These are phyloP conservation scores for Eonycteris spelaea DNA, from an alignment of 2,113 vertebrate genomes.

Conservation along the genomic window DNA sequence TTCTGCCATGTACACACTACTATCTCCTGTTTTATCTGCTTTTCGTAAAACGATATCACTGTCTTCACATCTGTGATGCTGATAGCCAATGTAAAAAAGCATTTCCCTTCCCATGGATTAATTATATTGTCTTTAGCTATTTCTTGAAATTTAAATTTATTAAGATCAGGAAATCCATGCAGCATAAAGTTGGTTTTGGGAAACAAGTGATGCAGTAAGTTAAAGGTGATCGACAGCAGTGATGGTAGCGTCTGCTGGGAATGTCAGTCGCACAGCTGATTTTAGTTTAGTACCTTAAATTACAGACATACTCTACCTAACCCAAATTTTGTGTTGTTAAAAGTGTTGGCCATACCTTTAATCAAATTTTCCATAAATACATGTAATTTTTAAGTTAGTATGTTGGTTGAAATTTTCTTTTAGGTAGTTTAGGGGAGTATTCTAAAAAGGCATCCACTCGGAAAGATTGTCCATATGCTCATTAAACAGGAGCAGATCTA, in stretches of 20 bases:
- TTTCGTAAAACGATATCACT: constrained; percentile 15
- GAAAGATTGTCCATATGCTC: background rate
- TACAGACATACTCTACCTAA: background rate
- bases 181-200: background rate
- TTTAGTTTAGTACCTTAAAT: constrained; percentile 26
- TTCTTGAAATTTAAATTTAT: background rate
- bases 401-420: background rate
- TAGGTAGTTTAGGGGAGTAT: background rate
- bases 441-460: constrained; percentile 28
- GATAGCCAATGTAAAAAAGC: background rate
- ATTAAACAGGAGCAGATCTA: background rate
- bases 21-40: constrained; percentile 49
- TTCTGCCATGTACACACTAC: background rate
- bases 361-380: background rate
- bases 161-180: background rate
- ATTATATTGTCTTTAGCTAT: background rate
- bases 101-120: background rate
- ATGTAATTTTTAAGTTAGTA: background rate
- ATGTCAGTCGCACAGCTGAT: background rate
- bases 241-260: background rate
- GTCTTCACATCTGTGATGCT: background rate
- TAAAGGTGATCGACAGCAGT: background rate
- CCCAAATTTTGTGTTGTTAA: background rate
- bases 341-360: background rate
- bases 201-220: background rate